Conservation (phyloP, 2,797 vertebrate species). For the Muscicapa comitata region DNA sequence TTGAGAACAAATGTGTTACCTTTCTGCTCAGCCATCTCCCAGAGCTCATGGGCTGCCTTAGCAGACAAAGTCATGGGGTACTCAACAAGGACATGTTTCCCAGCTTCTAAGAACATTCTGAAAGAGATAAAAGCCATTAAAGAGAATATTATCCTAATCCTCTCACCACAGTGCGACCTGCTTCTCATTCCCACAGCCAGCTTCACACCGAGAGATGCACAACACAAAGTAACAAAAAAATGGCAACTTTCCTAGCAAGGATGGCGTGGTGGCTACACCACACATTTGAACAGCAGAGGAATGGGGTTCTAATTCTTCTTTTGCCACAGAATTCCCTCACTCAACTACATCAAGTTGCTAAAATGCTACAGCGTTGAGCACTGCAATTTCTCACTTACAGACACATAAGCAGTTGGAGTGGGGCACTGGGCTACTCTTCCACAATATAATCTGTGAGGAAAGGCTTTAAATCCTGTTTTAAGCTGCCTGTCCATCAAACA, state of each 20-base stretch:
- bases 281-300: background rate
- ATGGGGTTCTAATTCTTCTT: background rate
- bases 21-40: constrained; percentile 83
- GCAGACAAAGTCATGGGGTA: constrained; percentile 87
- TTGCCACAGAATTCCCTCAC: background rate
- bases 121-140: background rate
- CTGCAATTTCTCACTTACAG: background rate
- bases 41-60: constrained; percentile 80
- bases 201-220: background rate
- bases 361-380: background rate
- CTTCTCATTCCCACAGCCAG: background rate
- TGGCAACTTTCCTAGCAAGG: background rate
- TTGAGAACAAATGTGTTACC: constrained; percentile 71
- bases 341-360: background rate
- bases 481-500: background rate
- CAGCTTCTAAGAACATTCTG: constrained; percentile 85
- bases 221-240: background rate
- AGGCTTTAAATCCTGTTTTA: background rate
- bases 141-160: background rate
- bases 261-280: background rate
- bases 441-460: background rate
- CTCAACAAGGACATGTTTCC: constrained; percentile 93
- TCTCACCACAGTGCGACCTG: background rate
- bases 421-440: background rate
- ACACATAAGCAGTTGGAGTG: background rate